Base-by-base conservation (phyloP, 2,797 vertebrate species). In the Gallinago nigripennis region DNA sequence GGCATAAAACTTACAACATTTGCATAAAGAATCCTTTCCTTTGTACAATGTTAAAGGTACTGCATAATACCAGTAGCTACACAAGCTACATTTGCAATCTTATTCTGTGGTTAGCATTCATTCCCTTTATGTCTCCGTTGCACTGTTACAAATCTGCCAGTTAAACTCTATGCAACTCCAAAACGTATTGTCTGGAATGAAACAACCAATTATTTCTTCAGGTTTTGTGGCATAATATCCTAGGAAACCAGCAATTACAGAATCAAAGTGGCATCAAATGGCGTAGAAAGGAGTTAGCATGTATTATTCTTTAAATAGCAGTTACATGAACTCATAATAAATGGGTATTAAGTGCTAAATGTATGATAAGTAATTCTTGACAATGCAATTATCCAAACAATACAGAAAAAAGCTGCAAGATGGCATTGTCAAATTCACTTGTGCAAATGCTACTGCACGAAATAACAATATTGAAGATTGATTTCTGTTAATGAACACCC, bases 201-300 rank as follows among this genome's bases (percentile, higher is more conserved):
- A 98, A 98, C 97, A 98, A 97, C 93, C 97, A 98, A 98, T 98
- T 98, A 98, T 97, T 98, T 96, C 94, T 98, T 98, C 98, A 98
- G 96, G 96, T 98, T 98, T 96, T 97, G 98, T 98, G 98, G 97
- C 98, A 98, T 98, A 98, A 98, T 98, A 98, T 97, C 98, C 97
- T 97, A 97, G 97, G 97, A 98, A 98, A 98, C 98, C 97, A 76
- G 97, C 97, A 98, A 98, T 98, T 98, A 98, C 95, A 96, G 97
- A 98, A 98, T 98, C 97, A 97, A 96, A 97, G 96, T 96, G 97
- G 97, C 98, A 98, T 97, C 97, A 92, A 93, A 95, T 96, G 97
- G 97, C 65, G 94, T 96, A 97, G 97, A 97, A 97, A 94, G 96
- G 97, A 97, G 97, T 97, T 97, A 97, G 97, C 94, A 75, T 76